Percentiles rank a stretch among this genome's conserved stretches.
Conservation (phyloP, 2,888 invertebrate species). For the Papilio elwesi region DNA sequence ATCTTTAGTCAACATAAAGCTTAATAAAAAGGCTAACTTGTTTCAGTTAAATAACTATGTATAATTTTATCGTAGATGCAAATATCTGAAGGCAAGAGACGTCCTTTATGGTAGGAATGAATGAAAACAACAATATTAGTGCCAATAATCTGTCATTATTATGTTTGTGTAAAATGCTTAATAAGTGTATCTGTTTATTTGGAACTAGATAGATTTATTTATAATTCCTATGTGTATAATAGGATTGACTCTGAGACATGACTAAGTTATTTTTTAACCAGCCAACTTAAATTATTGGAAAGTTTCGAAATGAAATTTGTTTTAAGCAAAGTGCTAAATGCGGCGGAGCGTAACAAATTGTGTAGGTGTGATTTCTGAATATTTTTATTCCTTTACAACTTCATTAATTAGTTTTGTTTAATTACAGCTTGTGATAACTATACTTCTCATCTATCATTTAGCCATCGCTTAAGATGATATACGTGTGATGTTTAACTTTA, state of each 20-base stretch:
- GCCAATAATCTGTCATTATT: too few species aligned
- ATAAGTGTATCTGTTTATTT: too few species aligned
- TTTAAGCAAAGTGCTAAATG: conserved; percentile 26
- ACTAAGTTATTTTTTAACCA: neutral
- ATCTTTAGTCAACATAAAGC: neutral
- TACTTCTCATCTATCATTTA: too few species aligned
- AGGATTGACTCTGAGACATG: neutral
- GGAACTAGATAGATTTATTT: too few species aligned
- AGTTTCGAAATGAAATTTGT: conserved; percentile 8
- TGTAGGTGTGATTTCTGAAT: neutral
- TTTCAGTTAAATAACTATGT: neutral
- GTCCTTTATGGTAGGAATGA: too few species aligned
- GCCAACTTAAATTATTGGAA: neutral
- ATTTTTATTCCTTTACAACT: neutral
- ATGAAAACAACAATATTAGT: too few species aligned
- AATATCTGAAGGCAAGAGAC: too few species aligned
- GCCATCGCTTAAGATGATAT: too few species aligned
- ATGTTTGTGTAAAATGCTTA: too few species aligned
- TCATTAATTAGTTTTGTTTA: neutral
- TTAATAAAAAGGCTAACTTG: neutral
- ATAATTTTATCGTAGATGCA: neutral
- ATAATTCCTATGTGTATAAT: too few species aligned
- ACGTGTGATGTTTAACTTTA: too few species aligned
- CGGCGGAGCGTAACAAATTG: conserved; percentile 16
- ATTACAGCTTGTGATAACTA: too few species aligned